Evolutionary conservation across 2,888 invertebrate genomes (phyloP).

Genomic region (Sialis lutaria): DNA sequence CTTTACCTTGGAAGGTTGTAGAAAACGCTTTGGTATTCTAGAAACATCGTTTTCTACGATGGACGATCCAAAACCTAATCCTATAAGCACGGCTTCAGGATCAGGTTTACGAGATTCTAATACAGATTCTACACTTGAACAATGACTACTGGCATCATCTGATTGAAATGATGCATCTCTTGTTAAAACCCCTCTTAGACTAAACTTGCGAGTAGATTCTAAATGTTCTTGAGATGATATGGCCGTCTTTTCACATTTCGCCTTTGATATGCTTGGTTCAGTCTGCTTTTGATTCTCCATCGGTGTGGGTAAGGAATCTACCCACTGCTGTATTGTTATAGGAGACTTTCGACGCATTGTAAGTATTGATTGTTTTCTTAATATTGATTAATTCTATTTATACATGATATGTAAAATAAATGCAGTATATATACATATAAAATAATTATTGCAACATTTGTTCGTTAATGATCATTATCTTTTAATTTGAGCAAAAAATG

Average conservation of each 20-base stretch:
- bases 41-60: slow-evolving; percentile 48
- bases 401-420: not conserved
- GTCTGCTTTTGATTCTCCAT: slow-evolving; percentile 12
- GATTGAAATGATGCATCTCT: slow-evolving; percentile 24
- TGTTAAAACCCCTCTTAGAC: slow-evolving; percentile 15
- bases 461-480: no score
- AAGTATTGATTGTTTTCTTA: not conserved
- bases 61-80: slow-evolving; percentile 62
- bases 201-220: not conserved
- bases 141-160: slow-evolving; percentile 37
- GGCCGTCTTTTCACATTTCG: slow-evolving; percentile 10
- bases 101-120: slow-evolving; percentile 71
- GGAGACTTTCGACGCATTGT: slow-evolving; percentile 44
- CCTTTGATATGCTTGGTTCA: slow-evolving; percentile 8
- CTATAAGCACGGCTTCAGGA: slow-evolving; percentile 73
- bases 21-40: slow-evolving; percentile 67
- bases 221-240: slow-evolving; percentile 9
- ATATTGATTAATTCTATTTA: not conserved
- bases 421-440: not conserved
- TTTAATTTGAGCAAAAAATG: no score
- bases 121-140: slow-evolving; percentile 67
- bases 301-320: slow-evolving; percentile 43
- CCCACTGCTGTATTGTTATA: slow-evolving; percentile 54
- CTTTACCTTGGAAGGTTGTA: slow-evolving; percentile 58
- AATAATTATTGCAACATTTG: no score